Evolutionary conservation across 2,888 invertebrate genomes (phyloP), one percentile per base, ranked within the genome.

Genomic region (Scelioninae gen. 1): DNA sequence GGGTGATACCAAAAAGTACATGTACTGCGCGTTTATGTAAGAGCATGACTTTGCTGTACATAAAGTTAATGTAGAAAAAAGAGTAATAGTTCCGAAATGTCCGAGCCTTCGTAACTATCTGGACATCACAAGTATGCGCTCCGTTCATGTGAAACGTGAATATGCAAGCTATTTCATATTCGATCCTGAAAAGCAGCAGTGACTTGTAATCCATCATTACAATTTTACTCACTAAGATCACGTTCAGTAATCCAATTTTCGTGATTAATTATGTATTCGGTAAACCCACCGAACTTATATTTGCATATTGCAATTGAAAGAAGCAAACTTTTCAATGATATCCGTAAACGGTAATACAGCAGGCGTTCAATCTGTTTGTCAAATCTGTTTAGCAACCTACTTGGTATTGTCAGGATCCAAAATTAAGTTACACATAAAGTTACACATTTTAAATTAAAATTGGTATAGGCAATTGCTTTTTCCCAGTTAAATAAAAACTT

Each of bases 121-220:
- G 71, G 47, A 7, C 32, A 62, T 45, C 34, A 49, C 43, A 40
- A 13, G 66, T 7, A 23, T 32, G 38, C 10, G 45, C 43, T 69
- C 8, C 15, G 62, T 56, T 45, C 43, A 23, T 47, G 31, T 69
- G 43, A 49, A 71, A 49, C 74, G 40, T 40, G 69, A 63, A 55
- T 81, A 81, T 81, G 75, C 69, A 69, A 69, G 65, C 69, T 81
- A 81, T 81, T 81, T 53, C 71, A 55, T 76, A 76, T 76, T 76
- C 74, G 69, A 75, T 58, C 62, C 60, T 76, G 76, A 71, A 76
- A 76, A 76, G 56, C 60, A 16, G 15, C 76, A 56, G 72, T 43
- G 71, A 76, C 76, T 65, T 76, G 71, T 76, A 81, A 81, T 81
- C 75, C 69, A 81, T 81, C 81, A 81, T 81, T 81, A 68, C 56